These are phyloP conservation scores for Acleris cristana DNA, from an alignment of 2,888 invertebrate species.

Conservation along the genomic window DNA sequence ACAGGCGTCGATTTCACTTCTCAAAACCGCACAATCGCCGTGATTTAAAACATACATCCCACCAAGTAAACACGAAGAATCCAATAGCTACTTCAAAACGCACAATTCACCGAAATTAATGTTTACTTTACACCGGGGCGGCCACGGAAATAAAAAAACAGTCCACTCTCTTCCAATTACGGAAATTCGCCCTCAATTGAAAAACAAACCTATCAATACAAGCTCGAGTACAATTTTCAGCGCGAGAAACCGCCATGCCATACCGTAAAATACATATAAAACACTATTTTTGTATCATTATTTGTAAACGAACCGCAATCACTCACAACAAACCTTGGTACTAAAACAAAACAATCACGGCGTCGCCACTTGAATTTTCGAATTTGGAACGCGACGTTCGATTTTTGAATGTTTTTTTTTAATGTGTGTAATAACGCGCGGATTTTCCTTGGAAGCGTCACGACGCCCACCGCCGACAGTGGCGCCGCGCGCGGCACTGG, in stretches of 20 bases:
- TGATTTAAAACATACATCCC: slow-evolving; percentile 12
- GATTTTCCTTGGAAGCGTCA: slow-evolving; percentile 59
- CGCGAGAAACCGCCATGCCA: slow-evolving; percentile 63
- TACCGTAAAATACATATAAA: slow-evolving; percentile 70
- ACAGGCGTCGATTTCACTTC: not conserved
- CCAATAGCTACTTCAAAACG: slow-evolving; percentile 17
- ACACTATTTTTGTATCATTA: slow-evolving; percentile 74
- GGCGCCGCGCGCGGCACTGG: slow-evolving; percentile 81
- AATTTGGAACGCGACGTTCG: slow-evolving; percentile 19
- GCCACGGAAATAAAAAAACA: not conserved
- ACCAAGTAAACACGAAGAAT: slow-evolving; percentile 23
- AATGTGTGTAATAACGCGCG: slow-evolving; percentile 54
- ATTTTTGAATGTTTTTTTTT: slow-evolving; percentile 41
- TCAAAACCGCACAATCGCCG: slow-evolving; percentile 1
- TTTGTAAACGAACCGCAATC: slow-evolving; percentile 56
- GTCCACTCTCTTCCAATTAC: slow-evolving; percentile 25
- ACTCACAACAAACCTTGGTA: slow-evolving; percentile 39
- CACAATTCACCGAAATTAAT: slow-evolving; percentile 20
- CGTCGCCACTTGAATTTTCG: slow-evolving; percentile 9
- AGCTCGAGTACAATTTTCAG: slow-evolving; percentile 42
- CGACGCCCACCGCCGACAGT: slow-evolving; percentile 75
- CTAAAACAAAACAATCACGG: slow-evolving; percentile 20
- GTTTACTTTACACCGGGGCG: slow-evolving; percentile 6
- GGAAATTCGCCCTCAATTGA: slow-evolving; percentile 31
- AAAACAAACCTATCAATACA: slow-evolving; percentile 38